Evolutionary conservation across 37 sponge, comb jelly and placozoan species (phyloP), one percentile per base, ranked within the genome.

Genomic region (Agelas oroides): DNA sequence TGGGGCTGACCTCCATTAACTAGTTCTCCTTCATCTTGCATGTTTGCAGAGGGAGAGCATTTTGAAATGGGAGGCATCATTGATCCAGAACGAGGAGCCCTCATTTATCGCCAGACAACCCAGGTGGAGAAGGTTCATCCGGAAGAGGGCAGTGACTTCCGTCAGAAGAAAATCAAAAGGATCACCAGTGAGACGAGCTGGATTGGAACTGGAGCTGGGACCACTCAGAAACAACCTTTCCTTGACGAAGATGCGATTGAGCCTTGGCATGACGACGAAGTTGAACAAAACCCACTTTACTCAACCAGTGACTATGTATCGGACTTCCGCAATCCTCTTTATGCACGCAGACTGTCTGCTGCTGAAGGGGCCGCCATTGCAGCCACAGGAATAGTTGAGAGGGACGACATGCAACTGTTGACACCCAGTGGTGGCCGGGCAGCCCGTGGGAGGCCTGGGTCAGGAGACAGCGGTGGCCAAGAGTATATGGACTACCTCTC

Each of bases 241-340:
- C 18, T 71, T 11, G 77, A 71, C 35, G 6, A 56, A 3, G 78
- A 76, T 36, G 78, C 32, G 24, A 46, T 46, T 3, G 71, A 67
- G 12, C 71, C 76, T 1, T 69, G 76, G 68, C 71, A 69, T 6
- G 67, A 65, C 14, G 60, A 75, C 6, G 57, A 72, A 41, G 41
- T 77, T 0, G 89, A 88, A 21, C 66, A 18, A 25, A 93, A 89
- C 68, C 93, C 90, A 25, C 86, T 93, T 53, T 93, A 93, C 61
- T 81, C 93, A 1, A 23, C 87, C 23, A 67, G 58, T 8, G 90
- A 88, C 24, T 93, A 93, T 55, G 78, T 62, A 5, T 71, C 65
- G 2, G 93, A 89, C 38, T 93, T 89, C 83, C 66, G 31, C 28
- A 93, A 93, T 76, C 93, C 93, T 19, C 37, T 84, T 66, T 92